These are phyloP conservation scores for Balaeniceps rex DNA, from an alignment of 2,113 vertebrate species.

Conservation along the genomic window DNA sequence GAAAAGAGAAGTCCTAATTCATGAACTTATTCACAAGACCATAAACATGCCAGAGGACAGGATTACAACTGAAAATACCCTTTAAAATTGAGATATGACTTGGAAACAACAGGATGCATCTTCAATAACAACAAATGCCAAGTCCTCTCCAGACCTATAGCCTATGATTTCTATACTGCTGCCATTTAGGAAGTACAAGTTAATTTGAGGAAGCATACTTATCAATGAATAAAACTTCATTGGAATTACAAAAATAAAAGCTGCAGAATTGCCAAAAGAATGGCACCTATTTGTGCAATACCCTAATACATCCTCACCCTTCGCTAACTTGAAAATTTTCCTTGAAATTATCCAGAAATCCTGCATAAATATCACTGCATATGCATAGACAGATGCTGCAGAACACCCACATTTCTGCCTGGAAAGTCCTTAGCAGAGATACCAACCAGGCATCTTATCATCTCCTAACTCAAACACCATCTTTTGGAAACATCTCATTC, in stretches of 20 bases:
- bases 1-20: not conserved
- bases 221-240: not conserved
- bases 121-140: not conserved
- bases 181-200: not conserved
- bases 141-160: not conserved
- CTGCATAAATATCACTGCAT: not conserved
- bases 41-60: not conserved
- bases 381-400: constrained; percentile 35
- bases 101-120: not conserved
- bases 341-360: constrained; percentile 10
- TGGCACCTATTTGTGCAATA: not conserved
- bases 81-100: not conserved
- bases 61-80: not conserved
- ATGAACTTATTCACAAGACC: not conserved
- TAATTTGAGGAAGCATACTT: not conserved
- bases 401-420: constrained; percentile 21
- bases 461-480: not conserved
- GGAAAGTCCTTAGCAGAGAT: constrained; percentile 2
- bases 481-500: constrained; percentile 44
- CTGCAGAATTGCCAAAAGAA: not conserved
- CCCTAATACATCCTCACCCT: not conserved
- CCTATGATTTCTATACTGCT: not conserved
- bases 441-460: not conserved
- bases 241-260: not conserved
- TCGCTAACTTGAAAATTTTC: not conserved